Conservation (phyloP, 2,113 vertebrate genomes). For the Nesoenas mayeri region DNA sequence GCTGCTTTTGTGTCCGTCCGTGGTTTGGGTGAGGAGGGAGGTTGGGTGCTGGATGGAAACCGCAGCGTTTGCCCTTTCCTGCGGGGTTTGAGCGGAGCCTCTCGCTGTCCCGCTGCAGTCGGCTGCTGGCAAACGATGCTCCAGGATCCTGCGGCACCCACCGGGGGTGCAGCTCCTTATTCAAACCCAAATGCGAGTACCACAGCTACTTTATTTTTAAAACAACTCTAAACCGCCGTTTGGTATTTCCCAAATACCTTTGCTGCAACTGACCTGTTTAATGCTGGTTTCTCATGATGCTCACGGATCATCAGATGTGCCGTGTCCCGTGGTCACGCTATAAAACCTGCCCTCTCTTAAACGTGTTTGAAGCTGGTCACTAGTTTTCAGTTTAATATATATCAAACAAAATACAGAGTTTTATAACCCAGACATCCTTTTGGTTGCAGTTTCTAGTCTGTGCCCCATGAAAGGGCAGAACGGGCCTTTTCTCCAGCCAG, state of each 20-base stretch:
- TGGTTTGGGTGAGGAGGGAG: neutral
- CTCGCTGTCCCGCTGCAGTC: accelerated
- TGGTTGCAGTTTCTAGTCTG: neutral
- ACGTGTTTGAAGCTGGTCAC: neutral
- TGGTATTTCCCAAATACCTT: neutral
- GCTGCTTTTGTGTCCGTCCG: accelerated
- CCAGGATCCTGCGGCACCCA: neutral
- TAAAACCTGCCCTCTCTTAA: neutral
- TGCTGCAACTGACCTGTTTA: neutral
- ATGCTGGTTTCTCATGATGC: neutral
- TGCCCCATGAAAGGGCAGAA: neutral
- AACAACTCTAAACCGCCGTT: neutral
- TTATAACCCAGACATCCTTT: neutral
- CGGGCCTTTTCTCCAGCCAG: neutral
- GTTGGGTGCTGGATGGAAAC: neutral
- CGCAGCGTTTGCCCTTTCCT: accelerated
- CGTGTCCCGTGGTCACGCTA: neutral
- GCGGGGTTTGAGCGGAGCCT: neutral
- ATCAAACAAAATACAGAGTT: conserved; percentile 32
- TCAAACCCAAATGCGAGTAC: neutral
- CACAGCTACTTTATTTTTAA: neutral
- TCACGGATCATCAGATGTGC: neutral
- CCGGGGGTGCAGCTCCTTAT: neutral
- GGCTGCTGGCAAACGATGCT: neutral
- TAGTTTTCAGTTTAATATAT: neutral